Conservation (phyloP, 2,888 invertebrate species). For the Macropis europaea region DNA sequence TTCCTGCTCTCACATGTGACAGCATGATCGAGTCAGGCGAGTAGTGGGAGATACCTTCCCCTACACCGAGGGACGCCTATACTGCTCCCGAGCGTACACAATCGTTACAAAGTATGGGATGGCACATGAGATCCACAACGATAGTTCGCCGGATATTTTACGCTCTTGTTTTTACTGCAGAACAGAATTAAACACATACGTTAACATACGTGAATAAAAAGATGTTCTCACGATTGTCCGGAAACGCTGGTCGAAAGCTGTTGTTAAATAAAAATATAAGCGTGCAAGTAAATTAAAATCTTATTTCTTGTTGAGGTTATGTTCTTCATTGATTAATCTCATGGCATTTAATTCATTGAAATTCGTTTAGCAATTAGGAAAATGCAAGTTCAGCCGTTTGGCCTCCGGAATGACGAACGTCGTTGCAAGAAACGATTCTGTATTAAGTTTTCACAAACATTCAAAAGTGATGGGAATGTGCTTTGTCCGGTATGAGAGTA, state of each 20-base stretch:
- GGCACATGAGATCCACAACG: too few relatives aligned
- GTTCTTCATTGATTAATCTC: too few relatives aligned
- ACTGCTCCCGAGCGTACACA: too few relatives aligned
- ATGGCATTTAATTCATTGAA: not conserved
- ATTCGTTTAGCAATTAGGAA: conserved; percentile 45
- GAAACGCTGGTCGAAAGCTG: conserved; percentile 45
- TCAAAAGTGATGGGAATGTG: conserved; percentile 42
- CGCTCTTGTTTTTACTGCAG: not conserved
- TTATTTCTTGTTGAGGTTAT: conserved; percentile 57
- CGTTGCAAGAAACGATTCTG: not conserved
- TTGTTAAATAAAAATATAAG: conserved; percentile 53
- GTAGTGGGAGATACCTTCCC: too few relatives aligned
- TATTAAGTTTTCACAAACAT: conserved; percentile 13
- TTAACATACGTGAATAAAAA: not conserved
- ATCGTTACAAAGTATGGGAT: too few relatives aligned
- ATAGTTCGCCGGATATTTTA: not conserved
- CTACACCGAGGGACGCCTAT: too few relatives aligned
- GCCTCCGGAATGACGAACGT: conserved; percentile 9
- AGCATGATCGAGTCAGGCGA: too few relatives aligned
- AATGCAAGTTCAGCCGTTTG: conserved; percentile 48
- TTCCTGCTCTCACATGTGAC: too few relatives aligned
- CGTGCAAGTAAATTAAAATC: conserved; percentile 58
- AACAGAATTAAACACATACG: not conserved
- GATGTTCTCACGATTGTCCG: conserved; percentile 67
- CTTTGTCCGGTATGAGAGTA: conserved; percentile 65